Evolutionary conservation across 2,113 vertebrate species (phyloP), one percentile per base, ranked within the genome.

Genomic region (Eptesicus fuscus): DNA sequence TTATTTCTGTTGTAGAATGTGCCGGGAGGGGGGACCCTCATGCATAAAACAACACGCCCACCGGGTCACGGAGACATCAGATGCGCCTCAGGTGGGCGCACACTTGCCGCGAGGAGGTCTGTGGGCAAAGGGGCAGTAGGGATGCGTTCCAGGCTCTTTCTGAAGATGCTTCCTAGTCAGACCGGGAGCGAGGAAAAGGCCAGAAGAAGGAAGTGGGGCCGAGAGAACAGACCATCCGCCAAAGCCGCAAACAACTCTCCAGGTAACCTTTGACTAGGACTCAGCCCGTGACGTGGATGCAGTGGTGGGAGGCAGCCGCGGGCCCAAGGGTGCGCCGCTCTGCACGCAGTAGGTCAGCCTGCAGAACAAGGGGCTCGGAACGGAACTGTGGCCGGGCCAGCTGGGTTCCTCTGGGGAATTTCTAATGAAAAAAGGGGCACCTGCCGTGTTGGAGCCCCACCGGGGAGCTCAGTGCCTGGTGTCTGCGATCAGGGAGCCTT

Each of bases 181-280:
- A 98, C 97, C 11, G 98, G 98, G 92, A 97, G 92, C 1, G 98
- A 99, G 69, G 98, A 99, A 11, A 98, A 98, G 53, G 32, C 97
- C 98, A 0, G 93, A 97, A 11, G 97, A 83, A 12, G 90, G 53
- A 9, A 90, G 67, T n/a, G n/a, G 98, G 77, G 98, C 97, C 88
- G 98, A 97, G 92, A 96, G 95, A 83, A 96, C 98, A 42, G 96
- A 97, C 40, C 44, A 83, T 51, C 77, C 0, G 2, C 77, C 96
- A 9, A 98, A 98, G 92, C 98, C 98, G 94, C 98, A 98, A 95
- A 98, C 98, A 79, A 98, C 98, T 51, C 98, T 99, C 91, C 98
- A 98, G 98, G 98, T 98, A 16, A 11, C 11, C 17, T 16, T 9
- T 18, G 28, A 30, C 8, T 2, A 11, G 69, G 51, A 35, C 59